A percentile compares a stretch with the other conserved stretches of the same genome.
Conservation (phyloP, 53 echinoderm and acorn worm genomes). For the Arbacia lixula region DNA sequence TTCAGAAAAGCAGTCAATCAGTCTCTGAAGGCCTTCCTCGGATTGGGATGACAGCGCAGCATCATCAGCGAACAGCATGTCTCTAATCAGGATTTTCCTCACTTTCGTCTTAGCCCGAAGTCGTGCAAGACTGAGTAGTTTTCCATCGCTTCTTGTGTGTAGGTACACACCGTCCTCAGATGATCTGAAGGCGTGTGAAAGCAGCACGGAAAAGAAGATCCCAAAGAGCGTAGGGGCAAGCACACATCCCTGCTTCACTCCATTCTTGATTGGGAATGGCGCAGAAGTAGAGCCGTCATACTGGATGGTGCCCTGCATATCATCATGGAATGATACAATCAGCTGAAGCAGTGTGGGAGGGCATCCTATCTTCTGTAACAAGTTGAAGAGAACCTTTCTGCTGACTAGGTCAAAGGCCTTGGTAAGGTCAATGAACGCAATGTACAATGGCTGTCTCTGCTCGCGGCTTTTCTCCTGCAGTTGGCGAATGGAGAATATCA, state of each 20-base stretch:
- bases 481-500: slow-evolving; percentile 67
- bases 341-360: slow-evolving; percentile 50
- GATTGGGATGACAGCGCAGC: slow-evolving; percentile 53
- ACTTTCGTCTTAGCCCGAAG: too few species aligned
- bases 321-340: too few species aligned
- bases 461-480: slow-evolving; percentile 61
- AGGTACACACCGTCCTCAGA: slow-evolving; percentile 59
- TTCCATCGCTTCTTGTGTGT: slow-evolving; percentile 60
- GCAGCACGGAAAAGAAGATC: slow-evolving; percentile 70
- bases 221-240: slow-evolving; percentile 71
- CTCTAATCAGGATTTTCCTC: slow-evolving; percentile 55
- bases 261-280: slow-evolving; percentile 56
- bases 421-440: slow-evolving; percentile 61
- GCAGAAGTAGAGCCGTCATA: too few species aligned
- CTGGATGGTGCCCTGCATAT: too few species aligned
- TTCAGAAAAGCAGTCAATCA: slow-evolving; percentile 48
- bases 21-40: slow-evolving; percentile 49
- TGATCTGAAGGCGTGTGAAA: slow-evolving; percentile 30
- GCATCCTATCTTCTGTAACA: slow-evolving; percentile 54
- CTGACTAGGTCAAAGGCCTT: slow-evolving; percentile 68
- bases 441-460: slow-evolving; percentile 48
- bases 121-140: too few species aligned
- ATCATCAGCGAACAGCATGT: slow-evolving; percentile 66
- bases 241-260: slow-evolving; percentile 75
- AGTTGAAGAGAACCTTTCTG: slow-evolving; percentile 46